Conservation (phyloP, 2,888 invertebrate species). For the Minunthozetes semirufus region DNA sequence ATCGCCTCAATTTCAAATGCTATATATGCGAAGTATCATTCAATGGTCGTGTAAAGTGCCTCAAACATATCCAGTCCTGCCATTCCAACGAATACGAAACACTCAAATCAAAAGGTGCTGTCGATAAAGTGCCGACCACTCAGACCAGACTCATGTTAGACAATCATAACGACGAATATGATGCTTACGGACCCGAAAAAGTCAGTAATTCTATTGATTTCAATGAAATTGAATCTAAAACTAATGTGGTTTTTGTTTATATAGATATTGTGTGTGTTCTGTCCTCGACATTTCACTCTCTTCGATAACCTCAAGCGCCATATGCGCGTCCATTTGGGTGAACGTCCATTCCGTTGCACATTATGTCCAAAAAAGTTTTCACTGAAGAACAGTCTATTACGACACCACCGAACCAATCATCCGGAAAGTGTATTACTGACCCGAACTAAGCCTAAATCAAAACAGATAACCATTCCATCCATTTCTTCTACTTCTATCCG, state of each 20-base stretch:
- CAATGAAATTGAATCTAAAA: not conserved
- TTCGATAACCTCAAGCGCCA: slow-evolving; percentile 60
- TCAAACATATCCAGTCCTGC: slow-evolving; percentile 68
- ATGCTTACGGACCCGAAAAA: slow-evolving; percentile 35
- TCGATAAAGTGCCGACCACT: slow-evolving; percentile 40
- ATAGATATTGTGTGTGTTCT: slow-evolving; percentile 62
- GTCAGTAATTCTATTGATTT: slow-evolving; percentile 52
- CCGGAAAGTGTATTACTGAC: slow-evolving; percentile 4
- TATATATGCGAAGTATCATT: slow-evolving; percentile 85
- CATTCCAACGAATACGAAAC: slow-evolving; percentile 73
- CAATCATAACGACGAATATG: slow-evolving; percentile 46
- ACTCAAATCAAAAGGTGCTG: slow-evolving; percentile 55
- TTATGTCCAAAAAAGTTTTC: slow-evolving; percentile 81
- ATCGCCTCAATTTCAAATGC: slow-evolving; percentile 68
- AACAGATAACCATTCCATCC: not conserved
- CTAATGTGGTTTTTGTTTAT: not conserved
- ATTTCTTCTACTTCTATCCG: not conserved
- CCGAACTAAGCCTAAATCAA: not conserved
- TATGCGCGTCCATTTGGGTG: slow-evolving; percentile 88
- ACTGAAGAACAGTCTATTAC: slow-evolving; percentile 86
- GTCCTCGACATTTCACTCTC: slow-evolving; percentile 88
- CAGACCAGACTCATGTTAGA: slow-evolving; percentile 45
- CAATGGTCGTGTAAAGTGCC: slow-evolving; percentile 66
- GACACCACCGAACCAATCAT: slow-evolving; percentile 57
- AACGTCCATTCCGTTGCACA: slow-evolving; percentile 59